phyloP scores from a whole-genome alignment of 2,797 vertebrate species.

The Squalus acanthias region DNA sequence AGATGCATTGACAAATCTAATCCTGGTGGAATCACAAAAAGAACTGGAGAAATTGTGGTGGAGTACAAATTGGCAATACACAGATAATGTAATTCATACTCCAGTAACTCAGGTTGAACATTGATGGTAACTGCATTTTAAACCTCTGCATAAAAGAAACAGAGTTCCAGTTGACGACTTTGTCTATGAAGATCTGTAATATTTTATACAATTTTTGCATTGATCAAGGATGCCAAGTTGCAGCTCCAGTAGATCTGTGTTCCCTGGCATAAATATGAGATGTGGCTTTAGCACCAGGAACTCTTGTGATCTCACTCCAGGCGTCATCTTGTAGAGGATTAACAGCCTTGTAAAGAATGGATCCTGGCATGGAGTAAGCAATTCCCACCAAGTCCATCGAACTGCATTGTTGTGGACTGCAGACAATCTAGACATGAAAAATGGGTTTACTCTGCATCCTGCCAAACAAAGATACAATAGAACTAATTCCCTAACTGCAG shows the following conservation, averaged over 20 bases:
- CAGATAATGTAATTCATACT: not conserved
- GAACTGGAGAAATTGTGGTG: not conserved
- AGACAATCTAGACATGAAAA: not conserved
- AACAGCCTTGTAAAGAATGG: no score
- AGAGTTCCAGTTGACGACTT: no score
- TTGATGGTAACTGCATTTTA: not conserved
- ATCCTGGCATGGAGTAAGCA: not conserved
- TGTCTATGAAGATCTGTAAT: no score
- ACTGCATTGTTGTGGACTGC: not conserved
- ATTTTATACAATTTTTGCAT: no score
- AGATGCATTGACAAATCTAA: not conserved
- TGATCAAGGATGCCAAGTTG: no score
- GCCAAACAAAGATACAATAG: not conserved
- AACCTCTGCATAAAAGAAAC: no score
- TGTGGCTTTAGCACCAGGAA: not conserved
- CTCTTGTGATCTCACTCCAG: not conserved
- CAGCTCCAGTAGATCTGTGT: no score
- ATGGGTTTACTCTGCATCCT: not conserved
- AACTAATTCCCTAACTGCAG: no score
- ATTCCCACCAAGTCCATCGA: not conserved
- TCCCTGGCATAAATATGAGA: not conserved
- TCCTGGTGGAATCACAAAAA: not conserved
- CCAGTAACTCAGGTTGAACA: not conserved
- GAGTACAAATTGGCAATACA: not conserved
- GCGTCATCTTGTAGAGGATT: not conserved